phyloP scores from a whole-genome alignment of 1,140 invertebrate genomes.

The Triops cancriformis region DNA sequence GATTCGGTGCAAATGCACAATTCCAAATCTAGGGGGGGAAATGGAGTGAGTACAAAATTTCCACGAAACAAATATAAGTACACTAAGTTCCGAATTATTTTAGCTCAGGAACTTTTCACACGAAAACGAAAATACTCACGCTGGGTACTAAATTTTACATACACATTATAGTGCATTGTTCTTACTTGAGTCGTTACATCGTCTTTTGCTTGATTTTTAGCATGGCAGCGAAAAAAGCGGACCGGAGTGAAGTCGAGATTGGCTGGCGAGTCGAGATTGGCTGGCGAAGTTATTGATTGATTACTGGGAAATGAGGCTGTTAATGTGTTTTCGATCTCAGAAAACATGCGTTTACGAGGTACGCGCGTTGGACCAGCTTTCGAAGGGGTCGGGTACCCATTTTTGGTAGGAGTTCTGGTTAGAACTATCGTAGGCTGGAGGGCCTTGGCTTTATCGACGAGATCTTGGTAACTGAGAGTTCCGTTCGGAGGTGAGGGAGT shows the following conservation, averaged over 20 bases:
- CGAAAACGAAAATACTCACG: too few species aligned
- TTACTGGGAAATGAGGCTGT: not conserved
- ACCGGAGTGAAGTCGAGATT: not conserved
- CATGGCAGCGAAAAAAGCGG: not conserved
- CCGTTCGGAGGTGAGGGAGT: not conserved
- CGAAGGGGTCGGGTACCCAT: not conserved
- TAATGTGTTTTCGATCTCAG: not conserved
- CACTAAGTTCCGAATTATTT: too few species aligned
- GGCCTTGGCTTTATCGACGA: not conserved
- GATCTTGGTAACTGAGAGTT: not conserved
- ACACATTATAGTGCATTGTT: too few species aligned
- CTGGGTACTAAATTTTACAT: too few species aligned
- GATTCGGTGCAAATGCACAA: slow-evolving; percentile 43
- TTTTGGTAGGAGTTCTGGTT: not conserved
- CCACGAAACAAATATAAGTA: too few species aligned
- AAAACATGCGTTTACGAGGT: not conserved
- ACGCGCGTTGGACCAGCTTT: not conserved
- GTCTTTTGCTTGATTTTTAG: not conserved
- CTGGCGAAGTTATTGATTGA: not conserved
- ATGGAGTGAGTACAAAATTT: too few species aligned
- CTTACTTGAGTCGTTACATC: not conserved
- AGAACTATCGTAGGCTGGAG: not conserved
- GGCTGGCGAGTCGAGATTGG: not conserved
- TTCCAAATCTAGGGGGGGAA: slow-evolving; percentile 40
- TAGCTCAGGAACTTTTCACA: too few species aligned